phyloP scores from a whole-genome alignment of 2,888 invertebrate species.

The Phasia obesa region DNA sequence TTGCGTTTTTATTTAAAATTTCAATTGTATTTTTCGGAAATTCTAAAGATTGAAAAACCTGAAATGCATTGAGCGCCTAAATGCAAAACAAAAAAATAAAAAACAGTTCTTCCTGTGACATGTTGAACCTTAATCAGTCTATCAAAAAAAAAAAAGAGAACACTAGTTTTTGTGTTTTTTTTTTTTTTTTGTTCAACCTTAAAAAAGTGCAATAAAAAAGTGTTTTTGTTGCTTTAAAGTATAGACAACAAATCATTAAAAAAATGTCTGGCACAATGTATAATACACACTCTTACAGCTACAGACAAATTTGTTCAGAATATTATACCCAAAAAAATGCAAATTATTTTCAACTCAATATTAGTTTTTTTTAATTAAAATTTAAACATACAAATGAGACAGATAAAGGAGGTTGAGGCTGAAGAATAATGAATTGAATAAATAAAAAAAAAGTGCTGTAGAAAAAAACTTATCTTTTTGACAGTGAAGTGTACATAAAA shows the following conservation, averaged over 20 bases:
- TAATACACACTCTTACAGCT: background rate
- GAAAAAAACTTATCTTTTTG: slow-evolving; percentile 50
- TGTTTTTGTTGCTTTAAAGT: slow-evolving; percentile 11
- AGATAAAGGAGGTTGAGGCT: slow-evolving; percentile 64
- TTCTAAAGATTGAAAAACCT: slow-evolving; percentile 56
- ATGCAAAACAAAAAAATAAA: slow-evolving; percentile 23
- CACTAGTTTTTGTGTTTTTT: slow-evolving; percentile 4
- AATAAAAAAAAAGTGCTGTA: slow-evolving; percentile 33
- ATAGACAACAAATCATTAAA: slow-evolving; percentile 50
- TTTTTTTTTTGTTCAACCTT: background rate
- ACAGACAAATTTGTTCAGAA: background rate
- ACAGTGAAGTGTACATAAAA: slow-evolving; percentile 47
- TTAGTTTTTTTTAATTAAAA: slow-evolving; percentile 58
- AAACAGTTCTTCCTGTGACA: slow-evolving; percentile 40
- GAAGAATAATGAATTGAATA: slow-evolving; percentile 44
- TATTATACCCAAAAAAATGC: slow-evolving; percentile 59
- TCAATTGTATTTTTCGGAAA: slow-evolving; percentile 56
- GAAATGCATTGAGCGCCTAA: slow-evolving; percentile 54
- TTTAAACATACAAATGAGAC: slow-evolving; percentile 64
- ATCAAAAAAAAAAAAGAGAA: slow-evolving; percentile 34
- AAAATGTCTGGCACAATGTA: slow-evolving; percentile 16
- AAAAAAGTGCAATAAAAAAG: slow-evolving; percentile 45
- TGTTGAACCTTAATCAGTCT: slow-evolving; percentile 52
- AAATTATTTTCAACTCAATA: slow-evolving; percentile 51
- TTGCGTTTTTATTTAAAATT: background rate